These are phyloP conservation scores for Emydocephalus ijimae DNA, from an alignment of 2,113 vertebrate species.

Conservation along the genomic window DNA sequence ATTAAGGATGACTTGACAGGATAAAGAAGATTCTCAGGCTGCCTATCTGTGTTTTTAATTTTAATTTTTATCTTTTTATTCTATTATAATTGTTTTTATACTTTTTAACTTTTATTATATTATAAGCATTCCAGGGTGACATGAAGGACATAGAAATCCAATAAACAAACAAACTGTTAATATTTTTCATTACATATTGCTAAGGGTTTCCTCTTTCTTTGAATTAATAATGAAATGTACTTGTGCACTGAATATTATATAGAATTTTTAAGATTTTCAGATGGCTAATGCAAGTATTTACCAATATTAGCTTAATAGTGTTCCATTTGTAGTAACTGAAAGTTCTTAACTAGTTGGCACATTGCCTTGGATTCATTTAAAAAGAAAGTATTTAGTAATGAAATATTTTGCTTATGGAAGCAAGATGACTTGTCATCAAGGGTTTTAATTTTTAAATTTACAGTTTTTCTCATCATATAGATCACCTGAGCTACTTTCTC, in stretches of 20 bases:
- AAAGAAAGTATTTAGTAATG: background rate
- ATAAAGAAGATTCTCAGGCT: background rate
- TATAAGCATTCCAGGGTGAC: background rate
- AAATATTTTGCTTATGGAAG: background rate
- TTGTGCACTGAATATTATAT: background rate
- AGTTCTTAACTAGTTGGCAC: background rate
- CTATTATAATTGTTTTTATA: background rate
- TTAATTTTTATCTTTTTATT: background rate
- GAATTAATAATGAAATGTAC: background rate
- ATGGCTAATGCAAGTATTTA: background rate
- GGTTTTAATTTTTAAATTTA: conserved; percentile 1
- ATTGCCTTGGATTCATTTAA: background rate
- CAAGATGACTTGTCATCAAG: background rate
- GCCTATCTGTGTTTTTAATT: background rate
- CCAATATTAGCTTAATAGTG: background rate
- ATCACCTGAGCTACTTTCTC: background rate
- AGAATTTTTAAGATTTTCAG: background rate
- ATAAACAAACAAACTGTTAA: background rate
- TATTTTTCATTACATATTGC: background rate
- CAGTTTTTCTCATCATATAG: background rate
- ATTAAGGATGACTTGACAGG: background rate
- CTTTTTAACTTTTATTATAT: background rate
- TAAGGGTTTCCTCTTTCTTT: background rate
- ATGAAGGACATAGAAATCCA: background rate
- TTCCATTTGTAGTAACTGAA: background rate